Evolutionary conservation across 2,888 invertebrate genomes (phyloP).

Genomic region (Cantharis nigra): DNA sequence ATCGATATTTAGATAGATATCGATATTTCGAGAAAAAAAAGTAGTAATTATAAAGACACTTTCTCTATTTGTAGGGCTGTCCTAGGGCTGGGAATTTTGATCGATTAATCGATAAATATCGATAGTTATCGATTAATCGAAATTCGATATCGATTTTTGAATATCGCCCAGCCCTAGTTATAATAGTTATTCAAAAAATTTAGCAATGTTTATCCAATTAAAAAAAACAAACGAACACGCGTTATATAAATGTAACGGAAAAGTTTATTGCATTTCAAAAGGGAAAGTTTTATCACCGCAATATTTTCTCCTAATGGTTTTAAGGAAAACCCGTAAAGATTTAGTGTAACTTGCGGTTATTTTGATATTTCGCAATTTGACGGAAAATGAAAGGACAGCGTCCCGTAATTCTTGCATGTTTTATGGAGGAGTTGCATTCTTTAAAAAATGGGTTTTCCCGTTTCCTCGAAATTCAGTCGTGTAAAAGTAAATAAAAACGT

Average conservation of each 20-base stretch:
- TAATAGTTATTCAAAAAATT: too few relatives aligned
- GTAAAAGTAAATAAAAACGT: not conserved
- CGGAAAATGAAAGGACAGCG: not conserved
- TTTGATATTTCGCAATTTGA: not conserved
- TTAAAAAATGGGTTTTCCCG: not conserved
- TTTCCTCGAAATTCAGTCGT: not conserved
- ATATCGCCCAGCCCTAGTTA: too few relatives aligned
- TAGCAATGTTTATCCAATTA: not conserved
- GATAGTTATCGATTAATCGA: too few relatives aligned
- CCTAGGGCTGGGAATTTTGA: too few relatives aligned
- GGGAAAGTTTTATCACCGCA: not conserved
- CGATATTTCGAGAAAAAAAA: too few relatives aligned
- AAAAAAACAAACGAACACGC: not conserved
- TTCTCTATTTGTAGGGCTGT: too few relatives aligned
- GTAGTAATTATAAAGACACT: too few relatives aligned
- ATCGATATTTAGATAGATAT: too few relatives aligned
- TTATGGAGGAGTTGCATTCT: not conserved
- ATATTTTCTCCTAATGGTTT: not conserved
- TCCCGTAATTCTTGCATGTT: not conserved
- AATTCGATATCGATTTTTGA: too few relatives aligned
- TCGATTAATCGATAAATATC: too few relatives aligned
- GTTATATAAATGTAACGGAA: not conserved
- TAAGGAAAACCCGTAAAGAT: not conserved
- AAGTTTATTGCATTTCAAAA: not conserved
- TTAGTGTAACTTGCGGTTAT: not conserved